A percentile compares a stretch with the other conserved stretches of the same genome.
These are phyloP conservation scores for Hemichromis elongatus DNA, from an alignment of 2,113 vertebrate species.

Conservation along the genomic window DNA sequence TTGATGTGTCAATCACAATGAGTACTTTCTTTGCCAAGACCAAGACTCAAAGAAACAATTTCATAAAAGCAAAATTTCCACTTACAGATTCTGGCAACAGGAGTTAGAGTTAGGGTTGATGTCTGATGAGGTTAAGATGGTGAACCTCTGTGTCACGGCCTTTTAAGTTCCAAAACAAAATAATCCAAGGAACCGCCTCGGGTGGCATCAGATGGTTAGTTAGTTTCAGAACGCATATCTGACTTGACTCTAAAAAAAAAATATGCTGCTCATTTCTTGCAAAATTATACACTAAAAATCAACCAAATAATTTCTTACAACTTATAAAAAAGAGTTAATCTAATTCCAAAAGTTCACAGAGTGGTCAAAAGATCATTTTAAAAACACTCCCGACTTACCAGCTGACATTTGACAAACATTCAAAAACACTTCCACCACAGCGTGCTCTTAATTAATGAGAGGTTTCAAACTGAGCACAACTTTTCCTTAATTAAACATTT, in stretches of 20 bases:
- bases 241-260: background rate
- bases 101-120: background rate
- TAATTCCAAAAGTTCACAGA: background rate
- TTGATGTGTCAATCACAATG: background rate
- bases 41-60: background rate
- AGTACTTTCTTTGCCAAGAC: background rate
- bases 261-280: background rate
- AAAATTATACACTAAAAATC: background rate
- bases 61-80: background rate
- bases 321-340: background rate
- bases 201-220: background rate
- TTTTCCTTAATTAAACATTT: background rate
- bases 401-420: background rate
- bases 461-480: background rate
- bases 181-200: background rate
- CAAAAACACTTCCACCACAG: background rate
- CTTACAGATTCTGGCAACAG: background rate
- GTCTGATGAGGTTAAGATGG: background rate
- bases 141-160: background rate
- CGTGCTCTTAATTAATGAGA: background rate
- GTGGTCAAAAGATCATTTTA: background rate
- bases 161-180: background rate
- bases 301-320: background rate
- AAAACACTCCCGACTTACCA: background rate
- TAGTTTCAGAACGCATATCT: background rate